Evolutionary conservation across 2,888 invertebrate species (phyloP).

Genomic region (Pogonocherus hispidulus): DNA sequence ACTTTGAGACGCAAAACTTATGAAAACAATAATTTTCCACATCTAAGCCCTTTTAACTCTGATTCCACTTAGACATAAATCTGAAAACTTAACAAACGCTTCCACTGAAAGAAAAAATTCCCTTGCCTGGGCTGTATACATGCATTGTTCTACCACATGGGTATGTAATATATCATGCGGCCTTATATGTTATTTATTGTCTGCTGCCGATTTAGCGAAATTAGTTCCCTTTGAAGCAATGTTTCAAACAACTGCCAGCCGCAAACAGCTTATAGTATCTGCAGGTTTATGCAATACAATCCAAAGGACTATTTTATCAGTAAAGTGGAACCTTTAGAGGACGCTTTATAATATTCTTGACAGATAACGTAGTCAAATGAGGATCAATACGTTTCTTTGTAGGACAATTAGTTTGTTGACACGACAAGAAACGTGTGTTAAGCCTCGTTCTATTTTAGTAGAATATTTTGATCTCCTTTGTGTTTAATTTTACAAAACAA

Average conservation of each 20-base stretch:
- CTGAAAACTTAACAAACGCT: neutral
- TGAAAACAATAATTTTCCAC: neutral
- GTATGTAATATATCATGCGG: neutral
- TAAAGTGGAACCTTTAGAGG: too few species aligned
- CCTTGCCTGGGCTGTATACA: neutral
- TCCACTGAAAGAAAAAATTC: neutral
- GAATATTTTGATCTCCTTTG: too few species aligned
- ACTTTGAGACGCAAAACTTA: neutral
- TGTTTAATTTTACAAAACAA: too few species aligned
- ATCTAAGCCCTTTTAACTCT: neutral
- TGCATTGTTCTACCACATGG: neutral
- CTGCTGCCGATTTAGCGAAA: neutral
- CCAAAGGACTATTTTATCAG: neutral
- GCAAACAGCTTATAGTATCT: neutral
- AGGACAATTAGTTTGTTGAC: too few species aligned
- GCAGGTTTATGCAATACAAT: neutral
- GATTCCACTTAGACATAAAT: neutral
- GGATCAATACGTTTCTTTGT: too few species aligned
- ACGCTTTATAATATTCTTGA: too few species aligned
- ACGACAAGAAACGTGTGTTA: too few species aligned
- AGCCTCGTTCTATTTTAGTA: too few species aligned
- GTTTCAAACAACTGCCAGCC: constrained; percentile 2
- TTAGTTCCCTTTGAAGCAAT: constrained; percentile 3
- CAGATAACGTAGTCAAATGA: too few species aligned
- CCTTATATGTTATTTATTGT: constrained; percentile 4